Percentiles rank a stretch among this genome's conserved stretches.
These are phyloP conservation scores for Xestia c-nigrum DNA, from an alignment of 2,888 invertebrate genomes.

Conservation along the genomic window DNA sequence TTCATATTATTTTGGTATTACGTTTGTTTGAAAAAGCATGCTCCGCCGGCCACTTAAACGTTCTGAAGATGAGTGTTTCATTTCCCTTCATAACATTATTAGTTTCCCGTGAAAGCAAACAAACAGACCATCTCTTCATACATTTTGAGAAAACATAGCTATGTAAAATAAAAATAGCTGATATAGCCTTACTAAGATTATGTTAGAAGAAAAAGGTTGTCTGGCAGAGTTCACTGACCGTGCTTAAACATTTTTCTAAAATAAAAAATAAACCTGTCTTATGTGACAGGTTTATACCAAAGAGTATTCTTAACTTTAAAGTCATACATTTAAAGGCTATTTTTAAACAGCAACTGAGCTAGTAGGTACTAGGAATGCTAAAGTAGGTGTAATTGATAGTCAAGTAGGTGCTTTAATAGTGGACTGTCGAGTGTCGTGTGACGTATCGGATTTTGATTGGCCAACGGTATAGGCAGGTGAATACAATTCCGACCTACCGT, in stretches of 20 bases:
- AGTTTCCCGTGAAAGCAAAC: not conserved
- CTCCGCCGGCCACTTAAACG: too few species aligned
- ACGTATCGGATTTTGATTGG: constrained; percentile 38
- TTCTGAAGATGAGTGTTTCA: not conserved
- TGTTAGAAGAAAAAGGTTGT: constrained; percentile 17
- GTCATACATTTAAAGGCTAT: not conserved
- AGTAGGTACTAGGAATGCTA: constrained; percentile 8
- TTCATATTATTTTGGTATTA: too few species aligned
- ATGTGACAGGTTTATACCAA: not conserved
- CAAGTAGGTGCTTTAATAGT: constrained; percentile 33
- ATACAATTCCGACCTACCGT: constrained; percentile 42
- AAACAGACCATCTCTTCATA: not conserved
- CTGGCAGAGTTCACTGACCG: constrained; percentile 25
- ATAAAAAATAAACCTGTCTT: not conserved
- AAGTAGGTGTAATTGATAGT: constrained; percentile 20
- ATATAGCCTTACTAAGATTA: constrained; percentile 7
- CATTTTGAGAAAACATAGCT: not conserved
- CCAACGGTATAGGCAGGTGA: not conserved
- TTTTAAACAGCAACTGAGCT: not conserved
- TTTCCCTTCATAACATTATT: not conserved
- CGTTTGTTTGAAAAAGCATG: too few species aligned
- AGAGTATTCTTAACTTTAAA: not conserved
- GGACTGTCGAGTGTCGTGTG: constrained; percentile 10
- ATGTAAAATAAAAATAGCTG: not conserved
- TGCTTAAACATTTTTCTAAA: not conserved